Evolutionary conservation across 1,140 invertebrate species (phyloP).

Genomic region (Phortica variegata): DNA sequence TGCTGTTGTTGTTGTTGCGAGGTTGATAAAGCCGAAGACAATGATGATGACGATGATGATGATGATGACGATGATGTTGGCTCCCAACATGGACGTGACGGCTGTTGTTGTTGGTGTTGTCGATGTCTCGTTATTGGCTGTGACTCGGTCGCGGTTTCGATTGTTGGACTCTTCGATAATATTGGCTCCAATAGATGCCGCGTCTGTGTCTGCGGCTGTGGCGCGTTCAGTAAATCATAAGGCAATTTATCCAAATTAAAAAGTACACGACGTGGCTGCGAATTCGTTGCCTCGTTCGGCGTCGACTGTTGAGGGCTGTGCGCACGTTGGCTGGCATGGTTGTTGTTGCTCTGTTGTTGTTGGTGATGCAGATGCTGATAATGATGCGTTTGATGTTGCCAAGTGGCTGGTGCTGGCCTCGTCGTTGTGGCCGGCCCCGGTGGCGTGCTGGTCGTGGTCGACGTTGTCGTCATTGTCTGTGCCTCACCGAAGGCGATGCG

Average conservation of each 20-base stretch:
- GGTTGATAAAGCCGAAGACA: slow-evolving; percentile 20
- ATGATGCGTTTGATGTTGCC: slow-evolving; percentile 36
- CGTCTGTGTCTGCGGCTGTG: slow-evolving; percentile 25
- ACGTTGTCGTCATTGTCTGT: slow-evolving; percentile 14
- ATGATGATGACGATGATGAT: slow-evolving; percentile 21
- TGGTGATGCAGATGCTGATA: slow-evolving; percentile 24
- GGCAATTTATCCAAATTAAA: slow-evolving; percentile 57
- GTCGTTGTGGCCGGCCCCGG: slow-evolving; percentile 13
- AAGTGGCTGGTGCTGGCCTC: slow-evolving; percentile 33
- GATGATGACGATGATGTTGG: slow-evolving; percentile 19
- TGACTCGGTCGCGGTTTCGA: slow-evolving; percentile 1
- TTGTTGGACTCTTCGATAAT: slow-evolving; percentile 36
- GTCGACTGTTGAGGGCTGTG: slow-evolving; percentile 5
- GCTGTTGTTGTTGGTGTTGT: too few relatives aligned
- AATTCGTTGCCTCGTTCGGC: slow-evolving; percentile 7
- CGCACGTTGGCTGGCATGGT: slow-evolving; percentile 14
- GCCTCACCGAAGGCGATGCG: slow-evolving; percentile 54
- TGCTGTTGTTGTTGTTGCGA: slow-evolving; percentile 23
- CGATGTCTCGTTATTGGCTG: slow-evolving; percentile 19
- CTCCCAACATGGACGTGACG: slow-evolving; percentile 19
- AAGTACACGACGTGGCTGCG: slow-evolving; percentile 47
- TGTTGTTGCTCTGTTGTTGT: slow-evolving; percentile 16
- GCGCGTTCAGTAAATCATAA: slow-evolving; percentile 56
- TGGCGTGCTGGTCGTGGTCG: slow-evolving; percentile 14
- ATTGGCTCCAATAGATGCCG: slow-evolving; percentile 41